Percentiles rank a stretch among this genome's conserved stretches.
phyloP scores from a whole-genome alignment of 1,140 invertebrate species.

The Drosophila lacertosa region DNA sequence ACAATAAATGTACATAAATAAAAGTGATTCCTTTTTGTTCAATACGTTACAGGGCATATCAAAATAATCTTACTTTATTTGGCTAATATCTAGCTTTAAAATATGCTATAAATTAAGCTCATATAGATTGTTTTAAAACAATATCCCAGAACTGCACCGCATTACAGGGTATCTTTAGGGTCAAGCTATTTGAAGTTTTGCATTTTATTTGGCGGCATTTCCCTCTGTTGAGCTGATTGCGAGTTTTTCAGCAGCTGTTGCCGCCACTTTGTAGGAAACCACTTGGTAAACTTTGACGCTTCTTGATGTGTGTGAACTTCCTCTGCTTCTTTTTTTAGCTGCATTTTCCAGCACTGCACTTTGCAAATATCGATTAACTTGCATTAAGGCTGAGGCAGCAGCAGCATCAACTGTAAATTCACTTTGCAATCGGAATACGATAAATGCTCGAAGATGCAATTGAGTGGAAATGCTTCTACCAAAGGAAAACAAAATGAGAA shows the following conservation, averaged over 20 bases:
- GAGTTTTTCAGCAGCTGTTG: slow-evolving; percentile 39
- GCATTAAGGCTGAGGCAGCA: neutral
- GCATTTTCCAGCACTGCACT: slow-evolving; percentile 27
- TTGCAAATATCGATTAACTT: slow-evolving; percentile 33
- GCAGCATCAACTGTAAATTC: slow-evolving; percentile 18
- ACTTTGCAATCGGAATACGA: slow-evolving; percentile 42
- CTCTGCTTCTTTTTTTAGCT: slow-evolving; percentile 11
- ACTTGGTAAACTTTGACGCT: slow-evolving; percentile 32
- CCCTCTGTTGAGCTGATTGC: slow-evolving; percentile 2
- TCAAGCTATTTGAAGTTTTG: neutral
- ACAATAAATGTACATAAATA: too few relatives aligned
- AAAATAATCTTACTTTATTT: too few relatives aligned
- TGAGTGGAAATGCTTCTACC: slow-evolving; percentile 37
- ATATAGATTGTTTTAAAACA: too few relatives aligned
- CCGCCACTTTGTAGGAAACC: slow-evolving; percentile 24
- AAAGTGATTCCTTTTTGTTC: too few relatives aligned
- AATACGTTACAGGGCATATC: too few relatives aligned
- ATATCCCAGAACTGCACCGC: neutral
- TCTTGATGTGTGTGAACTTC: slow-evolving; percentile 24
- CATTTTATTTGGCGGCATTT: slow-evolving; percentile 8
- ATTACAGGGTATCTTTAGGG: neutral
- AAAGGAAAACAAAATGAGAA: neutral
- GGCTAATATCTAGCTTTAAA: too few relatives aligned
- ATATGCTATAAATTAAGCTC: too few relatives aligned
- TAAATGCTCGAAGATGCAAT: slow-evolving; percentile 41